phyloP scores from a whole-genome alignment of 2,113 vertebrate genomes.

The Odontophorus gujanensis region DNA sequence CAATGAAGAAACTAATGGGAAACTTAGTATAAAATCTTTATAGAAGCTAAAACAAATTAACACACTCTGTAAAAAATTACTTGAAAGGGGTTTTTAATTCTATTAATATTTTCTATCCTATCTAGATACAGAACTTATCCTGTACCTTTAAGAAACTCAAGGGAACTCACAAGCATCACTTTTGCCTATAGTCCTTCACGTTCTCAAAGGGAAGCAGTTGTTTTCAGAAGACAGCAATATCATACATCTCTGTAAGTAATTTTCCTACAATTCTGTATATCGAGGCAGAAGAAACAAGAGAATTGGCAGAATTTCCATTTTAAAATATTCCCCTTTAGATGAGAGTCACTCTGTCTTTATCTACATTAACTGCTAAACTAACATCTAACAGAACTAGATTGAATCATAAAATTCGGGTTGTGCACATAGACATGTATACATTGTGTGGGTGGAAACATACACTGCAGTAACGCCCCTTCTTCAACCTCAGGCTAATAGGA shows the following conservation, averaged over 20 bases:
- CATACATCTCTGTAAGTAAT: background rate
- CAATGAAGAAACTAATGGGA: conserved; percentile 40
- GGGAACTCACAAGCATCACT: background rate
- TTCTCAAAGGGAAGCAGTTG: background rate
- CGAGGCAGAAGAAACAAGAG: background rate
- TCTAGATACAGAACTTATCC: background rate
- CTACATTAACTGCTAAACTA: background rate
- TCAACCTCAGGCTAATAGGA: background rate
- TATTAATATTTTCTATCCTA: background rate
- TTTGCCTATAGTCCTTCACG: background rate
- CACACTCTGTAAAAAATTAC: background rate
- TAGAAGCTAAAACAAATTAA: conserved; percentile 7
- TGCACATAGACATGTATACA: background rate
- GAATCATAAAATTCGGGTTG: fast-evolving
- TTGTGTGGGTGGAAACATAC: fast-evolving
- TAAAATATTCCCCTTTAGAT: background rate
- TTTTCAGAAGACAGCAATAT: background rate
- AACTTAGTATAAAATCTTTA: conserved; percentile 54
- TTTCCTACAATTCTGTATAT: background rate
- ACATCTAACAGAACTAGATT: background rate
- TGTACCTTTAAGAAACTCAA: background rate
- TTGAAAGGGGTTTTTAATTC: background rate
- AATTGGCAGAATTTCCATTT: background rate
- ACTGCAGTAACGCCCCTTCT: background rate
- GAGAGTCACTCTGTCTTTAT: fast-evolving